Evolutionary conservation across 2,113 vertebrate genomes (phyloP).

Genomic region (Vombatus ursinus): DNA sequence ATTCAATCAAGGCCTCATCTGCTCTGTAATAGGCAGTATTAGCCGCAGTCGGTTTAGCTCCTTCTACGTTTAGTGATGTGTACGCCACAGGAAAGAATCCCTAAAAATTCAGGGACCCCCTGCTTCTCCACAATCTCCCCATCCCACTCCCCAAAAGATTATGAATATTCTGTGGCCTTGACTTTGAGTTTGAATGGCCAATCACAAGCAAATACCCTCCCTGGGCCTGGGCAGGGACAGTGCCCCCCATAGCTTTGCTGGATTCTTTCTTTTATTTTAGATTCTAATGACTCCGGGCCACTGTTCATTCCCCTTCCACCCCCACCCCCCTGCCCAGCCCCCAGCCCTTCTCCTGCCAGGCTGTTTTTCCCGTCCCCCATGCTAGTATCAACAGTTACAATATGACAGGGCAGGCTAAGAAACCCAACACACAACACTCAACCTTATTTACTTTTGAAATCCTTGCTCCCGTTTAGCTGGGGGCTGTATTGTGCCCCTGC

Average conservation of each 20-base stretch:
- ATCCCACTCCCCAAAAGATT: slow-evolving; percentile 65
- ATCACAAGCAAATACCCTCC: slow-evolving; percentile 79
- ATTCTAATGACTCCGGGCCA: slow-evolving; percentile 77
- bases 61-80: not conserved
- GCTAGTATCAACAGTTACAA: slow-evolving; percentile 78
- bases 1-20: not conserved
- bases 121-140: not conserved
- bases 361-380: slow-evolving; percentile 76
- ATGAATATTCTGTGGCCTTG: slow-evolving; percentile 79
- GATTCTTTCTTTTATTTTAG: slow-evolving; percentile 81
- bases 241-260: slow-evolving; percentile 75
- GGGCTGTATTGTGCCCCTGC: slow-evolving; percentile 76
- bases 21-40: not conserved
- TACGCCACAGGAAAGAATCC: not conserved
- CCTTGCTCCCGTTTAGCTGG: slow-evolving; percentile 69
- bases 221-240: slow-evolving; percentile 69
- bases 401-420: slow-evolving; percentile 63
- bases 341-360: slow-evolving; percentile 25
- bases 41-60: not conserved
- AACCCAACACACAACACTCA: slow-evolving; percentile 43
- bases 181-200: slow-evolving; percentile 76
- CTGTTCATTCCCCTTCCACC: slow-evolving; percentile 76
- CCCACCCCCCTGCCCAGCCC: slow-evolving; percentile 52
- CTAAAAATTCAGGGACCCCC: not conserved
- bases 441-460: slow-evolving; percentile 77